phyloP scores from a whole-genome alignment of 2,797 vertebrate genomes.

The Perodicticus potto region DNA sequence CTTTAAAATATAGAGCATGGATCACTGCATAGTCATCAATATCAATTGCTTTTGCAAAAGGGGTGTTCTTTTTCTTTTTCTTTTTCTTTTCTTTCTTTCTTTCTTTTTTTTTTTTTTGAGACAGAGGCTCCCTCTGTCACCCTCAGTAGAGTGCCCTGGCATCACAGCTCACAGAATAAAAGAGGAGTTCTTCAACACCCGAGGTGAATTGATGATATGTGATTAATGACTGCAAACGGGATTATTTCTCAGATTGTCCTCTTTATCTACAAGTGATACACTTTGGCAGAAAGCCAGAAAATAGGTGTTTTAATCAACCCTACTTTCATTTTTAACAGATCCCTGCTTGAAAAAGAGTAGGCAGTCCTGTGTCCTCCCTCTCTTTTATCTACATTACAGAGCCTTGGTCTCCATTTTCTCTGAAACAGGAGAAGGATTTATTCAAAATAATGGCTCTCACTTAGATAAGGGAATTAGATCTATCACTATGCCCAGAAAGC shows the following conservation, averaged over 20 bases:
- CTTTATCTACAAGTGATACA: conserved; percentile 40
- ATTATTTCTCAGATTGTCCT: not conserved
- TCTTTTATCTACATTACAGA: not conserved
- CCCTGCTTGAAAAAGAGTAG: not conserved
- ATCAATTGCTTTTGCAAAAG: not conserved
- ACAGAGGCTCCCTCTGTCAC: no score
- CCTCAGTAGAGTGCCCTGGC: no score
- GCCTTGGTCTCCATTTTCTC: conserved; percentile 27
- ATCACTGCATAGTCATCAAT: not conserved
- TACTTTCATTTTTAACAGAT: conserved; percentile 44
- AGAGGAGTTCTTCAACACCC: not conserved
- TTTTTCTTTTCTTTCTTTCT: no score
- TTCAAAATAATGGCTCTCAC: conserved; percentile 72
- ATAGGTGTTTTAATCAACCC: conserved; percentile 42
- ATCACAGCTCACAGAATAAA: not conserved
- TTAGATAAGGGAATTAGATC: conserved; percentile 58
- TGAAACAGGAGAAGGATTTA: not conserved
- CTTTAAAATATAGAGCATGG: not conserved
- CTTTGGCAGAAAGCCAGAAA: conserved; percentile 40
- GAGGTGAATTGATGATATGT: fast-evolving
- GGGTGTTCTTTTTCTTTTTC: not conserved
- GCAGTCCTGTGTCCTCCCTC: not conserved
- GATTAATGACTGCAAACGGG: not conserved
- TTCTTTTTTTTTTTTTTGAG: not conserved
- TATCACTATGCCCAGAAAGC: not conserved